A percentile compares a stretch with the other conserved stretches of the same genome.
Conservation (phyloP, 2,113 vertebrate genomes). For the Trochalopteron elliotii region DNA sequence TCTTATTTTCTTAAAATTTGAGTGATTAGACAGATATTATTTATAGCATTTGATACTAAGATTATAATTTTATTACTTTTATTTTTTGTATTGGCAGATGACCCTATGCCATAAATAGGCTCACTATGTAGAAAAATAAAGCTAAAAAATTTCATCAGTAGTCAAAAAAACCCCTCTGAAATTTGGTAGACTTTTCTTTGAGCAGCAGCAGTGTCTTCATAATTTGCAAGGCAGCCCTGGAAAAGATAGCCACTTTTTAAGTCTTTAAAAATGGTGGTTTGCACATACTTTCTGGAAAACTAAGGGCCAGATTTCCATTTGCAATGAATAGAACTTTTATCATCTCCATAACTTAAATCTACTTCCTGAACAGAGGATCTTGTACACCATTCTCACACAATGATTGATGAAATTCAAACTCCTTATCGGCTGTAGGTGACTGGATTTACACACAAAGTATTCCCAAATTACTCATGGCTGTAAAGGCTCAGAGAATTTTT, state of each 20-base stretch:
- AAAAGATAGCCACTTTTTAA: not conserved
- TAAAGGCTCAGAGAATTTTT: not conserved
- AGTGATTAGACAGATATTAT: not conserved
- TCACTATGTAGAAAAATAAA: not conserved
- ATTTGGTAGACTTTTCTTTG: not conserved
- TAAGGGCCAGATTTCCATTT: not conserved
- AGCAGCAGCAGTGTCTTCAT: not conserved
- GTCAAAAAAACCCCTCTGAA: accelerated
- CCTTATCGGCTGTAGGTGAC: not conserved
- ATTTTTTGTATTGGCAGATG: not conserved
- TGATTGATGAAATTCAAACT: not conserved
- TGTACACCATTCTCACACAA: not conserved
- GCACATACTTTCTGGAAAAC: not conserved
- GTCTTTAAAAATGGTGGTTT: not conserved
- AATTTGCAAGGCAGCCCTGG: not conserved
- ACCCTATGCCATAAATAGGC: not conserved
- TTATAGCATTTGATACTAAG: not conserved
- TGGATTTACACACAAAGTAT: not conserved
- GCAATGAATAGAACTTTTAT: not conserved
- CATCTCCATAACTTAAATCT: not conserved
- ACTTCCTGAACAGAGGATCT: not conserved
- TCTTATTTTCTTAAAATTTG: not conserved
- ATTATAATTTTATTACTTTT: not conserved
- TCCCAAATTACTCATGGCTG: not conserved
- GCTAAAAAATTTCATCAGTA: not conserved